Conservation (phyloP, 35 echinoderm and acorn worm genomes). For the Acanthaster planci region DNA sequence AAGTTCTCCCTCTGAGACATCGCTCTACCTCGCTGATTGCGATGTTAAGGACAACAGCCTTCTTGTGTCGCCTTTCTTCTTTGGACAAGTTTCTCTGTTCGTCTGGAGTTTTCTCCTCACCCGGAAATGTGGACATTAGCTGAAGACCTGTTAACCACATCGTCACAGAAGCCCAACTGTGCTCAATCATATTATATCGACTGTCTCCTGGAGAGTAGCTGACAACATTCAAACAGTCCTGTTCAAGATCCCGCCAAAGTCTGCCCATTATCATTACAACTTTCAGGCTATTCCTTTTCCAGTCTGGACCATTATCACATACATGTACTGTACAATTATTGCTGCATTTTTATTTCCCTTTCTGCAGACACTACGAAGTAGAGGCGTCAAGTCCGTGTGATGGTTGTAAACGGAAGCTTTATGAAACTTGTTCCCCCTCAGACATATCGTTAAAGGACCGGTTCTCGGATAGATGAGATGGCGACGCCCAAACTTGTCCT, state of each 20-base stretch:
- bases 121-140: background rate
- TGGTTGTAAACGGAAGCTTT: conserved; percentile 17
- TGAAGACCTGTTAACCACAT: conserved; percentile 6
- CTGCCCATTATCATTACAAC: background rate
- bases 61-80: too few relatives aligned
- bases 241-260: conserved; percentile 6
- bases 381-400: background rate
- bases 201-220: background rate
- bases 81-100: too few relatives aligned
- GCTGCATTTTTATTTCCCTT: background rate
- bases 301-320: conserved; percentile 24
- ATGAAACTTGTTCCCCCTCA: conserved; percentile 10
- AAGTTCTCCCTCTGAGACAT: background rate
- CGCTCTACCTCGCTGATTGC: background rate
- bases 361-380: too few relatives aligned
- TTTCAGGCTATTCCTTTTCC: conserved; percentile 30
- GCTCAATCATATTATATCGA: conserved; percentile 35
- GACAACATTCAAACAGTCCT: background rate
- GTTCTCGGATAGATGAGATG: conserved; percentile 25
- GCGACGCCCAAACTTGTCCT: conserved; percentile 1
- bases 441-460: background rate
- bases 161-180: conserved; percentile 7
- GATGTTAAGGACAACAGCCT: background rate
- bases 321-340: background rate
- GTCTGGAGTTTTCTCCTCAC: background rate